Conservation (phyloP, 2,797 vertebrate species). For the Emys orbicularis region DNA sequence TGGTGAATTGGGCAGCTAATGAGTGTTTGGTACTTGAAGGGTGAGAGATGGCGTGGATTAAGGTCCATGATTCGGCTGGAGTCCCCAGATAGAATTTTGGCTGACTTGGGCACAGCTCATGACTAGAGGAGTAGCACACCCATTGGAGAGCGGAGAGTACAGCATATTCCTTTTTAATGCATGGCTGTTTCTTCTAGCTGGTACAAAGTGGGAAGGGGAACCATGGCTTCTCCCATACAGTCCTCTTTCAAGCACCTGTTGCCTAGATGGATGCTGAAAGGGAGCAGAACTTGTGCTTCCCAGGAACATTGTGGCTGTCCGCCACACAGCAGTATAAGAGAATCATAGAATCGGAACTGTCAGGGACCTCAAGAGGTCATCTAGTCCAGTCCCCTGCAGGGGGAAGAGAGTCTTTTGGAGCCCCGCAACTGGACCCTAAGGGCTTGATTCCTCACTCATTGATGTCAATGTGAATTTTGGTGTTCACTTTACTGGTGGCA, state of each 20-base stretch:
- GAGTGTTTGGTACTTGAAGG: neutral
- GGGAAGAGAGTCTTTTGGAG: fast-evolving
- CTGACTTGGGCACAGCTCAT: neutral
- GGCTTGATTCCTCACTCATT: fast-evolving
- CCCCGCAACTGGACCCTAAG: neutral
- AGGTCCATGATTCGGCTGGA: neutral
- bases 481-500: neutral
- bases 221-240: neutral
- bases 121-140: neutral
- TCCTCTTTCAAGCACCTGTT: neutral
- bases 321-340: neutral
- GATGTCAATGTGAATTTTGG: neutral
- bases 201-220: neutral
- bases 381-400: too few species aligned
- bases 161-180: fast-evolving
- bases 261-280: neutral
- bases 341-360: too few species aligned
- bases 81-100: neutral
- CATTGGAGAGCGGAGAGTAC: neutral
- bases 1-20: neutral
- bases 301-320: fast-evolving
- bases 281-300: neutral
- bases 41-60: neutral
- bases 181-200: neutral
- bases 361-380: too few species aligned